These are phyloP conservation scores for Tragelaphus strepsiceros DNA, from an alignment of 2,113 vertebrate species.

Conservation along the genomic window DNA sequence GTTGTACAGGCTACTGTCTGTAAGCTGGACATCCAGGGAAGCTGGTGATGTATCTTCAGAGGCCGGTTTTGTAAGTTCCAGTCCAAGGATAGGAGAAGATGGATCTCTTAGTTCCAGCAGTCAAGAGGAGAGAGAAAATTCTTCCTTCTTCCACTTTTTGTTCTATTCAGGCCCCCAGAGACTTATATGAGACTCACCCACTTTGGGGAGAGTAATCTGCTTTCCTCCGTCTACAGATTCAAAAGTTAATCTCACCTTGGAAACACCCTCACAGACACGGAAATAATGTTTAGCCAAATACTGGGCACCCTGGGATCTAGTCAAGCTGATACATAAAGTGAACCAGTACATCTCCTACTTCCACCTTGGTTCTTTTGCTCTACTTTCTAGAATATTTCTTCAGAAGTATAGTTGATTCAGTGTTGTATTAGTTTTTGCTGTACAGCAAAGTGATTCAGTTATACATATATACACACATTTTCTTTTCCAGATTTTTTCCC, in stretches of 20 bases:
- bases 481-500: background rate
- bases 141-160: background rate
- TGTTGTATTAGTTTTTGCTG: background rate
- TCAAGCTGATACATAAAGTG: background rate
- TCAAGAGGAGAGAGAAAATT: background rate
- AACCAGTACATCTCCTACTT: background rate
- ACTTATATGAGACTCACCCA: background rate
- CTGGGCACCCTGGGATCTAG: background rate
- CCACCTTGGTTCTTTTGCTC: background rate
- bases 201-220: background rate
- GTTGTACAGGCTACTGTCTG: background rate
- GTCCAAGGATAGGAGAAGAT: background rate
- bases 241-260: background rate
- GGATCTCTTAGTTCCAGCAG: background rate
- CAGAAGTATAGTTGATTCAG: background rate
- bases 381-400: background rate
- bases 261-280: background rate
- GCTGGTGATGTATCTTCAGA: background rate
- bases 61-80: background rate
- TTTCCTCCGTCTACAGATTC: background rate
- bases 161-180: background rate
- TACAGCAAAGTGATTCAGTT: background rate
- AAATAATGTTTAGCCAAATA: background rate
- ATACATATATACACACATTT: background rate
- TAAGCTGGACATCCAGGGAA: background rate